These are phyloP conservation scores for Drosophila pectinifera DNA, from an alignment of 1,140 invertebrate species.

Conservation along the genomic window DNA sequence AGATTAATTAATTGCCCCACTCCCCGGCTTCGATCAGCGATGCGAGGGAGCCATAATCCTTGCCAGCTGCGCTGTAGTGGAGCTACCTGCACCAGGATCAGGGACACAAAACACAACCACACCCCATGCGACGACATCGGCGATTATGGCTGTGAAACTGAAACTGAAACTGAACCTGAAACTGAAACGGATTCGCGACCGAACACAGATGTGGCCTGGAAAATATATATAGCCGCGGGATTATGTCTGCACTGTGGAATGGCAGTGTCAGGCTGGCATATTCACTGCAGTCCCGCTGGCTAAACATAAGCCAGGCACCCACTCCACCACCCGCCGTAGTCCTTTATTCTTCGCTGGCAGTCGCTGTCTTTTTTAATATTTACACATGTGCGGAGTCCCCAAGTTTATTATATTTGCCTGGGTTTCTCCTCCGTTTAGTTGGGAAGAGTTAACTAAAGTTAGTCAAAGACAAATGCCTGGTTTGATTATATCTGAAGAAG, in stretches of 20 bases:
- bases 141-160: slow-evolving; percentile 53
- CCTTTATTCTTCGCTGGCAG: slow-evolving; percentile 46
- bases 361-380: slow-evolving; percentile 53
- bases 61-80: slow-evolving; percentile 35
- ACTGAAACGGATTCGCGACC: slow-evolving; percentile 35
- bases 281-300: slow-evolving; percentile 37
- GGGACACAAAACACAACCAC: slow-evolving; percentile 19
- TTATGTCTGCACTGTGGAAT: slow-evolving; percentile 61
- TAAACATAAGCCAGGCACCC: slow-evolving; percentile 53
- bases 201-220: slow-evolving; percentile 28
- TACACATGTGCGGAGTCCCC: slow-evolving; percentile 34
- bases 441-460: not conserved
- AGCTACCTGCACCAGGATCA: slow-evolving; percentile 12
- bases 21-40: slow-evolving; percentile 7
- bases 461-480: not conserved
- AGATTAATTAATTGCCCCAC: slow-evolving; percentile 47
- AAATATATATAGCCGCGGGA: slow-evolving; percentile 48
- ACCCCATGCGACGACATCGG: slow-evolving; percentile 48
- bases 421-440: not conserved
- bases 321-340: slow-evolving; percentile 25
- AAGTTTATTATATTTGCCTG: slow-evolving; percentile 16
- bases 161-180: slow-evolving; percentile 42
- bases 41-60: slow-evolving; percentile 15
- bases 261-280: slow-evolving; percentile 56
- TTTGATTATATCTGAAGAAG: too few relatives aligned